Evolutionary conservation across 2,113 vertebrate genomes (phyloP).

Genomic region (Corydoras maculifer): DNA sequence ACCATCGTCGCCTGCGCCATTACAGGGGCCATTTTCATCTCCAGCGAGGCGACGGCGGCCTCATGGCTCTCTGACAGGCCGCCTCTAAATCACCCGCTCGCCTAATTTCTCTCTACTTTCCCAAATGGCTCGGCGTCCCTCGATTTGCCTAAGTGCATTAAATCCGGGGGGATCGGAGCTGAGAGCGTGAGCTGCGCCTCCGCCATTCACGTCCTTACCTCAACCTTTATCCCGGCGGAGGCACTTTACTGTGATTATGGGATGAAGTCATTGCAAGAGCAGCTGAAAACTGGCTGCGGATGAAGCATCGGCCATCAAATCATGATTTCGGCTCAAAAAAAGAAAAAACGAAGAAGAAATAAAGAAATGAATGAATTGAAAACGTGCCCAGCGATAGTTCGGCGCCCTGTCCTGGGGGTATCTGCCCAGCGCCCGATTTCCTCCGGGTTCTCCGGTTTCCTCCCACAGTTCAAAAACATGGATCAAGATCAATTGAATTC

Average conservation of each 20-base stretch:
- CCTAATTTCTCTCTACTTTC: slow-evolving; percentile 66
- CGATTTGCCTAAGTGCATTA: slow-evolving; percentile 71
- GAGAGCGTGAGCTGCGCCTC: not conserved
- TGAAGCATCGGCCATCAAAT: slow-evolving; percentile 23
- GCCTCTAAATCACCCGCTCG: slow-evolving; percentile 64
- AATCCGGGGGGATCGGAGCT: slow-evolving; percentile 37
- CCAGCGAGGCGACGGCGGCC: slow-evolving; percentile 57
- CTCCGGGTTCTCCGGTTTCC: no score
- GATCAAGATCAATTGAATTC: no score
- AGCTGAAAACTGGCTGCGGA: slow-evolving; percentile 2
- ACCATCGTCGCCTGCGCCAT: slow-evolving; percentile 55
- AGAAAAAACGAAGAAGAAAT: no score
- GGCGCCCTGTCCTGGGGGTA: no score
- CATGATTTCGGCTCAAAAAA: slow-evolving; percentile 1
- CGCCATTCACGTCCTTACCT: slow-evolving; percentile 44
- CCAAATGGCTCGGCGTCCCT: slow-evolving; percentile 60
- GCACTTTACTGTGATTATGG: slow-evolving; percentile 32
- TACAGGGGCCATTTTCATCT: slow-evolving; percentile 67
- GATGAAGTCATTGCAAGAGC: slow-evolving; percentile 28
- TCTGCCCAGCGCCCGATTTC: no score
- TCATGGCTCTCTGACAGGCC: slow-evolving; percentile 56
- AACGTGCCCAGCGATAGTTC: no score
- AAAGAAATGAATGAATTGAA: not conserved
- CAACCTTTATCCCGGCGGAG: slow-evolving; percentile 43
- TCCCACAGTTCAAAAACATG: no score